phyloP scores from a whole-genome alignment of 2,797 vertebrate genomes.

The Spinibarbus caldwelli region DNA sequence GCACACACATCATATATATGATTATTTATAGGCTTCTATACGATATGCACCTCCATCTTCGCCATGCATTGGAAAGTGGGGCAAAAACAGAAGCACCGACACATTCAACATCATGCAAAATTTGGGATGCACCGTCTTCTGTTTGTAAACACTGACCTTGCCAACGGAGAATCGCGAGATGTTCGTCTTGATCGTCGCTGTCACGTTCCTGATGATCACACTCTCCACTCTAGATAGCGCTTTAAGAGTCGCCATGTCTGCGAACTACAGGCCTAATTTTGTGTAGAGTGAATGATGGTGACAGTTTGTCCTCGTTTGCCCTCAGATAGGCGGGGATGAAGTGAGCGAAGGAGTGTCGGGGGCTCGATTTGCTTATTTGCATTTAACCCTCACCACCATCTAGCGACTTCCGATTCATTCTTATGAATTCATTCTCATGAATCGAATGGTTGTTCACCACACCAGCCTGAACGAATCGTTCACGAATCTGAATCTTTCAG shows the following conservation, averaged over 20 bases:
- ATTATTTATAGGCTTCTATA: background rate
- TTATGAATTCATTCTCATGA: background rate
- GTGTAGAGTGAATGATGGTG: conserved; percentile 18
- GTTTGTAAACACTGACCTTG: conserved; percentile 74
- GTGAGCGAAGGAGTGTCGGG: conserved; percentile 44
- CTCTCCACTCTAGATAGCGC: conserved; percentile 71
- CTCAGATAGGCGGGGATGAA: conserved; percentile 5
- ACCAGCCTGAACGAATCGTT: background rate
- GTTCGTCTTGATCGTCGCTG: conserved; percentile 62
- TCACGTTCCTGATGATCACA: conserved; percentile 66
- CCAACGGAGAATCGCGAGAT: conserved; percentile 56
- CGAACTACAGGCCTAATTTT: conserved; percentile 38
- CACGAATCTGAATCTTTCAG: background rate
- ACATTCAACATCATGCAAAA: conserved; percentile 1
- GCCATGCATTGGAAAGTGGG: background rate
- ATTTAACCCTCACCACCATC: conserved; percentile 65
- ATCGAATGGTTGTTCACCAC: background rate
- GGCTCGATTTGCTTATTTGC: conserved; percentile 64
- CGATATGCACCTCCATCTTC: background rate
- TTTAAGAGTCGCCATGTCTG: conserved; percentile 78
- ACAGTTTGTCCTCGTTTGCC: conserved; percentile 22
- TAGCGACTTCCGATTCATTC: background rate
- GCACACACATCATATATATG: background rate
- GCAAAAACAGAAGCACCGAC: background rate
- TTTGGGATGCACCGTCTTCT: background rate